Evolutionary conservation across 2,797 vertebrate species (phyloP).

Genomic region (Balearica regulorum): DNA sequence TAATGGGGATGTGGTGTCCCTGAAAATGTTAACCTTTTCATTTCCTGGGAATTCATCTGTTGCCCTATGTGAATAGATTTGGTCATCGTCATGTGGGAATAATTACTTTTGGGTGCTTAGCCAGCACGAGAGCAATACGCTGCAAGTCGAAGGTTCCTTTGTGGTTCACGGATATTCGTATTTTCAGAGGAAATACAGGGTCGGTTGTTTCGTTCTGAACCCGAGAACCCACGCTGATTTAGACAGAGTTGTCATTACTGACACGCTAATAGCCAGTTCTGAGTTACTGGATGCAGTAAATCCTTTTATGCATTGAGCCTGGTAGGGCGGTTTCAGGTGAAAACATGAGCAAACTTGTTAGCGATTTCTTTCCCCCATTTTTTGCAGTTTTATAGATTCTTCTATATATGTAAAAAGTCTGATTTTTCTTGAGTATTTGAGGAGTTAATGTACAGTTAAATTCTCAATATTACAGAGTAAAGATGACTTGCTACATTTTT

Average conservation of each 20-base stretch:
- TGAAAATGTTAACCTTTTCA: neutral
- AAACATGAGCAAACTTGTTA: conserved; percentile 25
- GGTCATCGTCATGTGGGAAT: neutral
- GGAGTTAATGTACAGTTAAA: neutral
- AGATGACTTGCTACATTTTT: neutral
- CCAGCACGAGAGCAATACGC: fast-evolving
- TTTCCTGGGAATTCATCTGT: neutral
- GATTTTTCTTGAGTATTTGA: neutral
- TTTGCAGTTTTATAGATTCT: neutral
- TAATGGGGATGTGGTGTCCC: neutral
- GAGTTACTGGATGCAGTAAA: neutral
- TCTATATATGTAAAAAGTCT: neutral
- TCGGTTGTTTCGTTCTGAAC: neutral
- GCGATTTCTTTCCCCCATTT: neutral
- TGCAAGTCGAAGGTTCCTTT: neutral
- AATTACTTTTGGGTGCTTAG: neutral
- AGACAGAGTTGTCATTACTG: neutral
- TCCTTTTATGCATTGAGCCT: neutral
- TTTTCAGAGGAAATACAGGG: neutral
- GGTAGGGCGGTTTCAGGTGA: neutral
- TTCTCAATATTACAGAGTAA: neutral
- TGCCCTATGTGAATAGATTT: neutral
- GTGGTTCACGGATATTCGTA: neutral
- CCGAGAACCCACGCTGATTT: neutral
- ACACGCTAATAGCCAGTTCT: neutral